Evolutionary conservation across 1,140 invertebrate species (phyloP).

Genomic region (Acyrthosiphon pisum): DNA sequence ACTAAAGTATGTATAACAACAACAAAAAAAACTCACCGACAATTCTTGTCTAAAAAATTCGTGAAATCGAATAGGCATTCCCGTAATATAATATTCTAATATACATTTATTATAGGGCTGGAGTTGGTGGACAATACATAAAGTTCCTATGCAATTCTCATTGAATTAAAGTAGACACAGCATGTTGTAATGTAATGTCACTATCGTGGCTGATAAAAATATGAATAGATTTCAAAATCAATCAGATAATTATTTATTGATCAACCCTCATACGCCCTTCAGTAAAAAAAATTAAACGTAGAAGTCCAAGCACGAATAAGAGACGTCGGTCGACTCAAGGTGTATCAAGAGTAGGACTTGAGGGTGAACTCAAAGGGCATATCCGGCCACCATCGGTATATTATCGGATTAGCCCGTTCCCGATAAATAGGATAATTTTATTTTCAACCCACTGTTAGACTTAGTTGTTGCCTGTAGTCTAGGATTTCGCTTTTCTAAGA

Average conservation of each 20-base stretch:
- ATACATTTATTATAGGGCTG: background rate
- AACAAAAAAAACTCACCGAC: background rate
- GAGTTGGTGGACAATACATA: background rate
- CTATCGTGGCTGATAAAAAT: background rate
- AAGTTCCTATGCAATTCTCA: background rate
- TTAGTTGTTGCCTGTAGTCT: background rate
- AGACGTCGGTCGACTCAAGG: background rate
- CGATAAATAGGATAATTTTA: background rate
- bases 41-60: background rate
- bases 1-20: background rate
- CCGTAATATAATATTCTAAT: background rate
- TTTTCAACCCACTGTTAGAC: background rate
- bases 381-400: background rate
- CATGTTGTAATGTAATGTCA: background rate
- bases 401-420: background rate
- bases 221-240: background rate
- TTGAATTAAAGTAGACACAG: background rate
- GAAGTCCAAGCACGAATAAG: background rate
- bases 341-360: no score
- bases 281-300: background rate
- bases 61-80: background rate
- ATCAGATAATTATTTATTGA: background rate
- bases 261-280: background rate
- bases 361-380: background rate
- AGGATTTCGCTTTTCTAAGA: no score